Evolutionary conservation across 2,113 vertebrate species (phyloP).

Genomic region (Heterotis niloticus): DNA sequence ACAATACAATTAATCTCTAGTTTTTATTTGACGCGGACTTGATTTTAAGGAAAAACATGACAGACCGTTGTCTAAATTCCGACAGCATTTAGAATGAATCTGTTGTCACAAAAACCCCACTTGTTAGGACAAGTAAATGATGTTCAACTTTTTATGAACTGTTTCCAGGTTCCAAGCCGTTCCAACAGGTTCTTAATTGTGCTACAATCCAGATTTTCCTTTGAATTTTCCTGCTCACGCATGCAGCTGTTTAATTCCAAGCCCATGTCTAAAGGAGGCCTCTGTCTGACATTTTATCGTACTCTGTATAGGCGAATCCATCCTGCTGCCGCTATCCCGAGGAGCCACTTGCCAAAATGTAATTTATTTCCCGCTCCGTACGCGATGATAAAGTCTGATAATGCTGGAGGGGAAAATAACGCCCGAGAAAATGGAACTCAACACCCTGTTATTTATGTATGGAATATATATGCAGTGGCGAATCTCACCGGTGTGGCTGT

Average conservation of each 20-base stretch:
- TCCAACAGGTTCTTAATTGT: too few species aligned
- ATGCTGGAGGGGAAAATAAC: conserved; percentile 71
- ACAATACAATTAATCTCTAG: neutral
- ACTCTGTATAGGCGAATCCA: conserved; percentile 72
- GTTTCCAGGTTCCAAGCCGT: too few species aligned
- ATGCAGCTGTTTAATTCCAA: conserved; percentile 57
- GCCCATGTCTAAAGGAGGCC: conserved; percentile 71
- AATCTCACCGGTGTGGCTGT: neutral
- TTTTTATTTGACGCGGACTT: neutral
- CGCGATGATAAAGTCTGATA: conserved; percentile 69
- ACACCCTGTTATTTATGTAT: conserved; percentile 71
- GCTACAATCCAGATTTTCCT: too few species aligned
- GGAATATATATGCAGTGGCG: conserved; percentile 62
- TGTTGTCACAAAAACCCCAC: neutral
- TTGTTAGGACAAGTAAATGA: too few species aligned
- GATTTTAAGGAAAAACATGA: neutral
- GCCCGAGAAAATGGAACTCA: conserved; percentile 67
- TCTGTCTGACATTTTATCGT: conserved; percentile 64
- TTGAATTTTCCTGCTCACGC: too few species aligned
- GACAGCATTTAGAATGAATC: neutral
- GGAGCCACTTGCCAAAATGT: conserved; percentile 64
- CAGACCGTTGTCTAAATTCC: neutral
- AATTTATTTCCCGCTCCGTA: conserved; percentile 70
- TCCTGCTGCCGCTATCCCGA: conserved; percentile 58
- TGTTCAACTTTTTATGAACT: too few species aligned